Evolutionary conservation across 1,140 invertebrate genomes (phyloP).

Genomic region (Danaus plexippus): DNA sequence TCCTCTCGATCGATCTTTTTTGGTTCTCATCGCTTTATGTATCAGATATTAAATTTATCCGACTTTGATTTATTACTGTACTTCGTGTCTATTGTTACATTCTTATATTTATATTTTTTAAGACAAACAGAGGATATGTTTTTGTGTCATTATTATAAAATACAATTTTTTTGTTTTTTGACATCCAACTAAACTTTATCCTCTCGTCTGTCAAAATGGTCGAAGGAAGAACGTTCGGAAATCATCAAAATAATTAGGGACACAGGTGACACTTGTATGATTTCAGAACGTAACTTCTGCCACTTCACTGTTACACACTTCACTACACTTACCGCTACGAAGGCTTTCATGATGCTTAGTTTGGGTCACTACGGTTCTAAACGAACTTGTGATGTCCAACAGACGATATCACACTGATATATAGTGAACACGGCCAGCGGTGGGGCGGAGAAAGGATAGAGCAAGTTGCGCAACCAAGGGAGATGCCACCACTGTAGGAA

Average conservation of each 20-base stretch:
- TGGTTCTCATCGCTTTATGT: too few relatives aligned
- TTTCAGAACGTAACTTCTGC: conserved; percentile 43
- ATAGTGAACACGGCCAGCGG: conserved; percentile 43
- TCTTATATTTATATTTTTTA: too few relatives aligned
- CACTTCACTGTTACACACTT: conserved; percentile 46
- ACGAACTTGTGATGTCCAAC: conserved; percentile 52
- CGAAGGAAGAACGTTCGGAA: conserved; percentile 14
- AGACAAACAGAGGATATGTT: too few relatives aligned
- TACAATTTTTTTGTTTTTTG: too few relatives aligned
- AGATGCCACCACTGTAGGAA: conserved; percentile 59
- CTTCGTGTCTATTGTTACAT: too few relatives aligned
- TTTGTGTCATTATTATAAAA: too few relatives aligned
- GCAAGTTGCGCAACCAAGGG: conserved; percentile 56
- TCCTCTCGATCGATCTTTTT: too few relatives aligned
- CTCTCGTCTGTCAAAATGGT: too few relatives aligned
- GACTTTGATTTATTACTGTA: too few relatives aligned
- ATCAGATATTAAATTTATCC: too few relatives aligned
- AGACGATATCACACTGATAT: conserved; percentile 42
- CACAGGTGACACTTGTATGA: conserved; percentile 16
- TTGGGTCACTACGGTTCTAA: conserved; percentile 56
- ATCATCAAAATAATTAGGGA: conserved; percentile 7
- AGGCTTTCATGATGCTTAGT: conserved; percentile 65
- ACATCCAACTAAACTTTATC: too few relatives aligned
- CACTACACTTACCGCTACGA: conserved; percentile 67
- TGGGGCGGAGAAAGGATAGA: conserved; percentile 66